Percentiles rank a stretch among this genome's conserved stretches.
Conservation (phyloP, 2,113 vertebrate species). For the Heterochromis multidens region DNA sequence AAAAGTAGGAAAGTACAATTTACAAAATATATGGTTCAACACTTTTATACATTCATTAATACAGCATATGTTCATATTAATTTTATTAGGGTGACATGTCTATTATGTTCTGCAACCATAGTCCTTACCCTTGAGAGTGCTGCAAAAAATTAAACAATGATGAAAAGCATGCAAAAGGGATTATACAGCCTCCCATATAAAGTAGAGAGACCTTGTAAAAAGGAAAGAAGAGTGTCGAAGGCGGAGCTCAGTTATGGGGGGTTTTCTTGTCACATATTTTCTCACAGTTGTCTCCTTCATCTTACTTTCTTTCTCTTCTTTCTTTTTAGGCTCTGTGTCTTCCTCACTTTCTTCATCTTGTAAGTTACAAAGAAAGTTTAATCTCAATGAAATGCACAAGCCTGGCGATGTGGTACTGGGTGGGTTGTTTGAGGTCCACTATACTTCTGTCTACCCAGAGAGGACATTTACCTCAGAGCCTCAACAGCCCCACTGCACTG, state of each 20-base stretch:
- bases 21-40: background rate
- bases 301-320: background rate
- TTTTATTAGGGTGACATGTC: background rate
- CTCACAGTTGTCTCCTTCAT: background rate
- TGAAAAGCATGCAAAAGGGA: background rate
- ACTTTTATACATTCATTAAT: background rate
- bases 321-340: background rate
- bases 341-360: slow-evolving; percentile 17
- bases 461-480: slow-evolving; percentile 45
- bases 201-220: background rate
- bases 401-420: slow-evolving; percentile 54
- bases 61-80: background rate
- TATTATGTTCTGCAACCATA: background rate
- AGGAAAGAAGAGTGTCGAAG: background rate
- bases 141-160: background rate
- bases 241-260: slow-evolving; percentile 17
- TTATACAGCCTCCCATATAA: background rate
- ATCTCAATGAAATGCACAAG: slow-evolving; percentile 48
- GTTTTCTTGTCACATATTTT: background rate
- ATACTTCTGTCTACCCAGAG: slow-evolving; percentile 38
- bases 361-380: slow-evolving; percentile 33
- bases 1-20: background rate
- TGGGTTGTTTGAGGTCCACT: slow-evolving; percentile 57
- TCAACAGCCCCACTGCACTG: slow-evolving; percentile 31
- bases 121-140: background rate